These are phyloP conservation scores for Mus minutoides DNA, from an alignment of 2,797 vertebrate genomes.

Conservation along the genomic window DNA sequence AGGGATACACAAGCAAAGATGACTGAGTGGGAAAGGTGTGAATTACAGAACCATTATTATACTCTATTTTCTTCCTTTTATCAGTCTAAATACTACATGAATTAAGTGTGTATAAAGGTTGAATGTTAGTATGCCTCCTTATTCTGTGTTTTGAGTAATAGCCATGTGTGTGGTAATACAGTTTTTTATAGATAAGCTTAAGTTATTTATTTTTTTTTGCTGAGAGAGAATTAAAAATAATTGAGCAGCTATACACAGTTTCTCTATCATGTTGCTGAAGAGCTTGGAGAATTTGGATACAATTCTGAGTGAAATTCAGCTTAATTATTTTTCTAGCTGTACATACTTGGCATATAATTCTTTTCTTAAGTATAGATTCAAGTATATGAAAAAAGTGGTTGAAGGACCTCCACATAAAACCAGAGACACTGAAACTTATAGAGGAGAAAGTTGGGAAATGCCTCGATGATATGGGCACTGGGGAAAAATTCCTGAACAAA, in stretches of 20 bases:
- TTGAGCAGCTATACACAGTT: not conserved
- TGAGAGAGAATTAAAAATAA: constrained; percentile 54
- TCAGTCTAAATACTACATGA: constrained; percentile 44
- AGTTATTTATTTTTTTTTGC: not conserved
- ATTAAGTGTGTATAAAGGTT: constrained; percentile 25
- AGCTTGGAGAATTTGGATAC: not conserved
- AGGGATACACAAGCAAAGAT: not conserved
- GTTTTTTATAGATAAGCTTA: constrained; percentile 40
- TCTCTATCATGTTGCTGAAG: constrained; percentile 41
- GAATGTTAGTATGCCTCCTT: constrained; percentile 10
- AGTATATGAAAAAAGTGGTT: not conserved
- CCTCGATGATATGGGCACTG: too few species aligned
- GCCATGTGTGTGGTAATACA: not conserved
- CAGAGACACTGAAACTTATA: too few species aligned
- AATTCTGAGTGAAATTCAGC: constrained; percentile 25
- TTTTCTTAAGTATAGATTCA: not conserved
- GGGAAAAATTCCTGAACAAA: too few species aligned
- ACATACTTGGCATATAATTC: not conserved
- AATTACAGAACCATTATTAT: not conserved
- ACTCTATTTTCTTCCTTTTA: not conserved
- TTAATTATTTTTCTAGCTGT: not conserved
- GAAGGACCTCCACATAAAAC: too few species aligned
- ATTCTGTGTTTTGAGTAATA: not conserved
- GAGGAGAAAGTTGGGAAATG: too few species aligned
- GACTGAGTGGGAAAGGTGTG: not conserved